Conservation (phyloP, 2,113 vertebrate genomes). For the Sinocyclocheilus grahami region DNA sequence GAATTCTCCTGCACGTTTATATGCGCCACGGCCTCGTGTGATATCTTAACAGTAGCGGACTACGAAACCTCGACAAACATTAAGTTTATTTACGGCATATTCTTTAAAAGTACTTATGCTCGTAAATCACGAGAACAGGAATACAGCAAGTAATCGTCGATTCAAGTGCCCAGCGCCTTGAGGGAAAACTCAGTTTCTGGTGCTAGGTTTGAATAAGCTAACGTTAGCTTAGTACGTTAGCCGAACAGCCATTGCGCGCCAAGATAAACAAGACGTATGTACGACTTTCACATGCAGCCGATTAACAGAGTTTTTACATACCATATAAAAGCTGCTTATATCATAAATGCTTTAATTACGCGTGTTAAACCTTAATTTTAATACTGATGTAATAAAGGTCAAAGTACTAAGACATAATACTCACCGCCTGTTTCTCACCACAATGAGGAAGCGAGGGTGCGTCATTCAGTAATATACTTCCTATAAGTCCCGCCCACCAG, state of each 20-base stretch:
- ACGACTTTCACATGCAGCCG: not conserved
- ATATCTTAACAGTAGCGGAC: not conserved
- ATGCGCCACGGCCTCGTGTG: slow-evolving; percentile 4
- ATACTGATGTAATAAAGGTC: not conserved
- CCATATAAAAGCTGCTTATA: not conserved
- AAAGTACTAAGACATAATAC: not conserved
- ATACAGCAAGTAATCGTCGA: not conserved
- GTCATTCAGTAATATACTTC: not conserved
- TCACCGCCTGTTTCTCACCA: not conserved
- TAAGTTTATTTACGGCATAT: no score
- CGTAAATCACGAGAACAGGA: not conserved
- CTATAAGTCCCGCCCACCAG: not conserved
- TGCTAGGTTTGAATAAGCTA: slow-evolving; percentile 32
- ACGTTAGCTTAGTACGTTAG: not conserved
- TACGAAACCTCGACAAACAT: not conserved
- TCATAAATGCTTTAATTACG: rapidly evolving
- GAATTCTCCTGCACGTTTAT: not conserved
- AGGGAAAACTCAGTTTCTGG: not conserved
- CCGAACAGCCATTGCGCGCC: not conserved
- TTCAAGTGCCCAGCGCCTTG: no score
- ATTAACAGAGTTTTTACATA: not conserved
- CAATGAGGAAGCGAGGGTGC: slow-evolving; percentile 1
- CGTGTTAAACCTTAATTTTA: no score
- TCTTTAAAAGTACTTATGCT: not conserved
- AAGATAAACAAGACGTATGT: not conserved